Evolutionary conservation across 2,797 vertebrate genomes (phyloP), one percentile per base, ranked within the genome.

Genomic region (Mormyrops boulengeri): DNA sequence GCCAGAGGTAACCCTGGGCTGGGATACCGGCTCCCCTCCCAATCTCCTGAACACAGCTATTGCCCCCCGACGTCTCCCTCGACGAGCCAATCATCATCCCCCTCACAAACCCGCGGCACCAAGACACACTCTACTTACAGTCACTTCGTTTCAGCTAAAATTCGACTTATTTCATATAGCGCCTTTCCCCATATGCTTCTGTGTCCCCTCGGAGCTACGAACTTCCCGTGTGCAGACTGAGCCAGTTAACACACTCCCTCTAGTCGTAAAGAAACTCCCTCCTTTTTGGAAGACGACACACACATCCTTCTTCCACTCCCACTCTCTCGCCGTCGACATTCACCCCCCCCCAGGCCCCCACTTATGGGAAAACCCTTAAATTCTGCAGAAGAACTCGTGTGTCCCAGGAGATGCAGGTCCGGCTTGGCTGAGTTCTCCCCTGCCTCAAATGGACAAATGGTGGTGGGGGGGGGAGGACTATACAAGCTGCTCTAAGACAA

Each of bases 311-410:
- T 86, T 88, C 55, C 87, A 69, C 12, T 73, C 88, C 69, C 55
- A 49, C 89, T 47, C 47, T 89, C 88, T 44, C 12, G 19, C 22
- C 22, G 17, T 66, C 47, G 12, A 22, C 2, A 80, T n/a, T 88
- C 88, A 47, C 80, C 89, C 86, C 26, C 26, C 89, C 91, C 55
- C 55, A 88, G 91, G 34, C 66, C 93, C 91, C 87, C 88, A 50
- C 60, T 84, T 41, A 92, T 93, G 90, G 92, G 91, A 89, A 92
- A 94, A 93, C 90, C 92, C 92, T 92, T 92, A 80, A 91, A 91
- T 93, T 92, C 92, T 92, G 88, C 92, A 89, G 90, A 80, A 93
- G 87, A 93, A 93, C 92, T 94, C 90, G 82, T 91, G 44, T 88
- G 57, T 62, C 85, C 57, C 60, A 62, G 57, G 34, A 55, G 87